Evolutionary conservation across 2,888 invertebrate genomes (phyloP).

Genomic region (Phortica okadai): DNA sequence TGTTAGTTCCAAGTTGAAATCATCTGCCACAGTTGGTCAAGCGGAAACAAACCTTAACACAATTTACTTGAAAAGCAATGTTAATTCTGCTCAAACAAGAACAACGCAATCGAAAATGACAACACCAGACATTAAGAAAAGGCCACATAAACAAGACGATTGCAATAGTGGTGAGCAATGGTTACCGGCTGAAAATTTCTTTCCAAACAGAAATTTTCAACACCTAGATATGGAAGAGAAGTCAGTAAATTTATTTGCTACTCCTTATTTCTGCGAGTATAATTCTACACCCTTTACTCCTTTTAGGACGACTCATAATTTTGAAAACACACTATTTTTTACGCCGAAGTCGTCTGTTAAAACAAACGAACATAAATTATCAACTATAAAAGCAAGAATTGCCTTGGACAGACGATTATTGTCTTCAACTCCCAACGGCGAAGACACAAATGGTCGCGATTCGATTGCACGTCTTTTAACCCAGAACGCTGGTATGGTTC

Average conservation of each 20-base stretch:
- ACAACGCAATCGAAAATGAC: constrained; percentile 76
- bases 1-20: constrained; percentile 62
- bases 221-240: constrained; percentile 40
- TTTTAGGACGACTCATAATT: too few relatives aligned
- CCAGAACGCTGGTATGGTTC: constrained; percentile 88
- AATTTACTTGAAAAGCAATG: constrained; percentile 79
- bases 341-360: too few relatives aligned
- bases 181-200: constrained; percentile 76
- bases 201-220: constrained; percentile 46
- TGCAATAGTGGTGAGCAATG: constrained; percentile 67
- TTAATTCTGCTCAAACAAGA: constrained; percentile 78
- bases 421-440: constrained; percentile 44
- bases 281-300: too few relatives aligned
- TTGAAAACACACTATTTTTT: too few relatives aligned
- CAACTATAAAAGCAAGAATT: too few relatives aligned
- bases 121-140: constrained; percentile 30
- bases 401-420: too few relatives aligned
- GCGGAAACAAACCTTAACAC: constrained; percentile 44
- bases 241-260: constrained; percentile 6
- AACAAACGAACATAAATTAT: too few relatives aligned
- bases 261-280: background rate
- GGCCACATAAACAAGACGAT: constrained; percentile 29
- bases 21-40: constrained; percentile 40
- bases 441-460: constrained; percentile 80
- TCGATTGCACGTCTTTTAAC: constrained; percentile 84